Percentiles rank a stretch among this genome's conserved stretches.
These are phyloP conservation scores for Ornithorhynchus anatinus DNA, from an alignment of 2,113 vertebrate species.

Conservation along the genomic window DNA sequence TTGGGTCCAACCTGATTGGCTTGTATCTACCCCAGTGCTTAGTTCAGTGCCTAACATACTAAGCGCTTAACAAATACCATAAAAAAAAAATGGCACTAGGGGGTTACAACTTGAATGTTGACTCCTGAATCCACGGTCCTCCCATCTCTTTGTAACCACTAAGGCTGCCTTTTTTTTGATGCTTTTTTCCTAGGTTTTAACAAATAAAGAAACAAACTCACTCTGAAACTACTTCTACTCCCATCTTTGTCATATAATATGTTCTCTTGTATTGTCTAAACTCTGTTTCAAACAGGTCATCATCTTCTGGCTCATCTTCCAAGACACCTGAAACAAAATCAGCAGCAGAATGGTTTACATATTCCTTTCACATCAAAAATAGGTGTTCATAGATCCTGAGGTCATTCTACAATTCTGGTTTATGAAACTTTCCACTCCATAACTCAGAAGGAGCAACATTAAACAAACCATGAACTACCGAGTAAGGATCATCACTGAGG, in stretches of 20 bases:
- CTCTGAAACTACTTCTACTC: conserved; percentile 95
- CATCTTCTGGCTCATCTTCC: conserved; percentile 90
- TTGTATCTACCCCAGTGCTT: too few species aligned
- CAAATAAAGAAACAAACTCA: conserved; percentile 64
- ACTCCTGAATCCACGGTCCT: too few species aligned
- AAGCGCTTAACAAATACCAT: too few species aligned
- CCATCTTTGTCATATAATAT: conserved; percentile 99
- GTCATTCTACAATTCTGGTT: background rate
- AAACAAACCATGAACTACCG: too few species aligned
- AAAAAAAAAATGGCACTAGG: too few species aligned
- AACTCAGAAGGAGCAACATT: background rate
- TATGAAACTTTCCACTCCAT: background rate
- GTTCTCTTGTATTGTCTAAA: conserved; percentile 97
- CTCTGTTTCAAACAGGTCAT: conserved; percentile 96
- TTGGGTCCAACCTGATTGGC: too few species aligned
- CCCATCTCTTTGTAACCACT: too few species aligned
- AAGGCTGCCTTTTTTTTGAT: too few species aligned
- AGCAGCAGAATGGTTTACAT: conserved; percentile 6
- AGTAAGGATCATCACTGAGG: too few species aligned
- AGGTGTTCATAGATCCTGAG: background rate
- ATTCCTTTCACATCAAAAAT: background rate
- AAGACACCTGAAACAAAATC: conserved; percentile 57
- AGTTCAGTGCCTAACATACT: too few species aligned
- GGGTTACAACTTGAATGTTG: too few species aligned
- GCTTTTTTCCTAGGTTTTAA: too few species aligned